These are phyloP conservation scores for Scotopteryx bipunctaria DNA, from an alignment of 2,888 invertebrate species.

Conservation along the genomic window DNA sequence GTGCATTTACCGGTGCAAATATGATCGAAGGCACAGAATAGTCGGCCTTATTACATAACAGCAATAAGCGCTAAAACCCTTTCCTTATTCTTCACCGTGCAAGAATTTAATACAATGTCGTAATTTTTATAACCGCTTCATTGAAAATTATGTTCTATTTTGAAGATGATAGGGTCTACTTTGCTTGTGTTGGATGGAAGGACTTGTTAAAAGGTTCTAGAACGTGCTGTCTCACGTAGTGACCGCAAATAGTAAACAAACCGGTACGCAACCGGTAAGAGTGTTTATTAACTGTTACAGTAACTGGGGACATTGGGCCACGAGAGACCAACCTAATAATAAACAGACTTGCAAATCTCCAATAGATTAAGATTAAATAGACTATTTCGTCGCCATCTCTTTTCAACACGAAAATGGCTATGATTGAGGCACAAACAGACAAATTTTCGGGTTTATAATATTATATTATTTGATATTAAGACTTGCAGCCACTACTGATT, in stretches of 20 bases:
- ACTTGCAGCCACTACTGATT: too few relatives aligned
- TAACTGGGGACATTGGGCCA: neutral
- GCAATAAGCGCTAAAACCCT: neutral
- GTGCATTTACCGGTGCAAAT: neutral
- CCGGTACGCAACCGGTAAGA: slow-evolving; percentile 61
- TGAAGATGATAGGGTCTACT: neutral
- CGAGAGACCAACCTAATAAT: neutral
- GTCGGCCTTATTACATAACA: neutral
- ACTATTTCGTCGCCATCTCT: too few relatives aligned
- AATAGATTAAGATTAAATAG: too few relatives aligned
- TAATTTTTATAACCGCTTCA: neutral
- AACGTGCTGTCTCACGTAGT: slow-evolving; percentile 47
- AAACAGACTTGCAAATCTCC: too few relatives aligned
- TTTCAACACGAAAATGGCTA: too few relatives aligned
- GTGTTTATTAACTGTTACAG: neutral
- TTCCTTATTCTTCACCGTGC: too few relatives aligned
- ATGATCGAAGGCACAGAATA: neutral
- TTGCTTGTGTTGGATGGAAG: neutral
- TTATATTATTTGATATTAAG: too few relatives aligned
- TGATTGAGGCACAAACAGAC: too few relatives aligned
- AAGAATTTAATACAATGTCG: too few relatives aligned
- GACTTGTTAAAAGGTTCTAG: slow-evolving; percentile 45
- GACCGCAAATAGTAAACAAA: slow-evolving; percentile 59
- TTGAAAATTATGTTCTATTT: slow-evolving; percentile 20
- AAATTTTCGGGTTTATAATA: too few relatives aligned